Conservation (phyloP, 1,140 invertebrate species). For the fruit fly (Drosophila melanogaster) region DNA sequence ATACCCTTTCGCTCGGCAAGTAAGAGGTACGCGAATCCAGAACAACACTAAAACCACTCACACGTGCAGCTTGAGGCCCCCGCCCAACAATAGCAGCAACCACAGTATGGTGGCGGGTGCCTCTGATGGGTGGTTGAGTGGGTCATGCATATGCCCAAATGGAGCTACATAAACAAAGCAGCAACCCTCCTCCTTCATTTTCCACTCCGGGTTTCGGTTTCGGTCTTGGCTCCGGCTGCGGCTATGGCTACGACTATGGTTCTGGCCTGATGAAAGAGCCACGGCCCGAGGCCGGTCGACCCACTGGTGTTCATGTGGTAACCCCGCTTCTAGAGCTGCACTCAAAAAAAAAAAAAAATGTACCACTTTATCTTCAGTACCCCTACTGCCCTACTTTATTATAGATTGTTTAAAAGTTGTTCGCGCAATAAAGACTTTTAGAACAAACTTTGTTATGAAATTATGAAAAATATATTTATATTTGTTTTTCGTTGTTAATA, state of each 20-base stretch:
- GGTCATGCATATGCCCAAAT: slow-evolving; percentile 62
- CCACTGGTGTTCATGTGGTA: slow-evolving; percentile 44
- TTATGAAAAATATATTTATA: too few relatives aligned
- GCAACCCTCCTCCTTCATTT: slow-evolving; percentile 11
- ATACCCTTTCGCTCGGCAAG: not conserved
- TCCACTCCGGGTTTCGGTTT: slow-evolving; percentile 6
- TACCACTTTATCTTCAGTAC: too few relatives aligned
- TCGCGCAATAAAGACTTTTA: not conserved
- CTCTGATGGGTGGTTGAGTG: slow-evolving; percentile 18
- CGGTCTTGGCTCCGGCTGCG: slow-evolving; percentile 20
- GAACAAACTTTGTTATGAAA: not conserved
- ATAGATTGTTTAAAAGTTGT: too few relatives aligned
- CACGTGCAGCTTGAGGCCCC: slow-evolving; percentile 69
- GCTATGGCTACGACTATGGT: not conserved
- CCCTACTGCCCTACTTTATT: too few relatives aligned
- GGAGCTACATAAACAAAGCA: slow-evolving; percentile 77
- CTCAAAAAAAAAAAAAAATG: not conserved
- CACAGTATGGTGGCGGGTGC: slow-evolving; percentile 14
- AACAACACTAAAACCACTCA: slow-evolving; percentile 82
- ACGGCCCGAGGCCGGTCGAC: slow-evolving; percentile 46
- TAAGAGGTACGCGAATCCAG: slow-evolving; percentile 60
- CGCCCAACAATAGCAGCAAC: slow-evolving; percentile 46
- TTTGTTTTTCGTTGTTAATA: not conserved
- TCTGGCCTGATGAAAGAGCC: slow-evolving; percentile 43
- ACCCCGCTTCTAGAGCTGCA: slow-evolving; percentile 4